Evolutionary conservation across 2,797 vertebrate species (phyloP), one percentile per base, ranked within the genome.

Genomic region (Poecilia gillii): DNA sequence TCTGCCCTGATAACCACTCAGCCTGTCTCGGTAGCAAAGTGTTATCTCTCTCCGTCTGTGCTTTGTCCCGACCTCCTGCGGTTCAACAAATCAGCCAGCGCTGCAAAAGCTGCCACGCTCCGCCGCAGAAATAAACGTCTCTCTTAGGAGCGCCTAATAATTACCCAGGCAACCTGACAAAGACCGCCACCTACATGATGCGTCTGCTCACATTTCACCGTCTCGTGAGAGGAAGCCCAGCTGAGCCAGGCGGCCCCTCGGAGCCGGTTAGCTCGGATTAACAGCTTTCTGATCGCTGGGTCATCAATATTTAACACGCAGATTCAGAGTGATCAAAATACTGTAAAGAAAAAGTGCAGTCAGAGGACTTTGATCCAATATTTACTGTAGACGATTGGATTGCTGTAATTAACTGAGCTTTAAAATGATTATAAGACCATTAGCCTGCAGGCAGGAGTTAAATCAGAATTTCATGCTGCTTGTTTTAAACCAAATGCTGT

Each of bases 1-100:
- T 85, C 75, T 79, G 82, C 84, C 82, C 84, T 78, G 77, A 87
- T 86, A 79, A 68, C 72, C n/a, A 64, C 57, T 43, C 59, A 11
- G 41, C 59, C 46, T 79, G 72, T 72, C 72, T 51, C 14, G 46
- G 57, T 31, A n/a, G 74, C 64, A 75, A 41, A 62, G 57, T 70
- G 77, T 66, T 41, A 31, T 82, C 86, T 76, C 53, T 33, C 25
- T 45, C 76, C 73, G 71, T 68, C 39, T 43, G 70, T 70, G 43
- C 74, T 66, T 73, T 31, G 71, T 76, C 79, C 73, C 20, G 49
- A 66, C 46, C n/a, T 70, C 70, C 33, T 82, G 66, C 45, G 49
- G 77, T 78, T 79, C 82, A 57, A 66, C 78, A 80, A 85, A 82
- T 74, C 49, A 82, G 75, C 84, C 82, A 80, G 66, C 71, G 6